These are phyloP conservation scores for Denticeps clupeoides DNA, from an alignment of 2,797 vertebrate species.

Conservation along the genomic window DNA sequence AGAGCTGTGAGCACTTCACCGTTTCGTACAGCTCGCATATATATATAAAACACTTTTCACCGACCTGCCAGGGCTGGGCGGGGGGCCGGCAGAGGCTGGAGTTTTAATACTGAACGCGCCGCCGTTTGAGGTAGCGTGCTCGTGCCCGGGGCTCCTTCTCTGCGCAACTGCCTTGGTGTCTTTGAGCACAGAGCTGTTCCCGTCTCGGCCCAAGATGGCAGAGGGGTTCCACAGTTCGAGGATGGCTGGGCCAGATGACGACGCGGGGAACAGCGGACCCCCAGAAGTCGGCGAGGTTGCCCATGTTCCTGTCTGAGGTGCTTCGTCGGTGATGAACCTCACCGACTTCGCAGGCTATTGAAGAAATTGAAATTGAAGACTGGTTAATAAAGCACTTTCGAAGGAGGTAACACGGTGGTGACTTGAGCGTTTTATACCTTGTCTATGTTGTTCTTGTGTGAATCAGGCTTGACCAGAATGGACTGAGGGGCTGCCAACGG, in stretches of 20 bases:
- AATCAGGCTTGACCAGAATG: constrained; percentile 86
- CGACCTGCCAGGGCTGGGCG: constrained; percentile 71
- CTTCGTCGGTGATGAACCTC: constrained; percentile 77
- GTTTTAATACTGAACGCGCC: constrained; percentile 44
- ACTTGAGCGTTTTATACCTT: too few relatives aligned
- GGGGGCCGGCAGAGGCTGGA: constrained; percentile 35
- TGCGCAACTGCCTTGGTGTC: constrained; percentile 60
- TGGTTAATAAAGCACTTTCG: too few relatives aligned
- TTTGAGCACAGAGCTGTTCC: constrained; percentile 66
- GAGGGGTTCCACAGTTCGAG: constrained; percentile 62
- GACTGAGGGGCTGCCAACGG: constrained; percentile 64
- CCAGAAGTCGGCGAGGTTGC: constrained; percentile 56
- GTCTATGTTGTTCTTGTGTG: constrained; percentile 64
- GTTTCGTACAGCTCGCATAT: too few relatives aligned
- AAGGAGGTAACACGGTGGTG: too few relatives aligned
- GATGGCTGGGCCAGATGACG: constrained; percentile 33
- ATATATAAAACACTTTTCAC: neutral
- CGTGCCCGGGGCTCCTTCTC: constrained; percentile 51
- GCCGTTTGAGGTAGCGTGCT: constrained; percentile 41
- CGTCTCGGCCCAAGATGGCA: constrained; percentile 59
- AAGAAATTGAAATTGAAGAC: neutral
- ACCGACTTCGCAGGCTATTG: constrained; percentile 82
- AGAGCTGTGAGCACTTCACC: too few relatives aligned
- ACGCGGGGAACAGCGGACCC: constrained; percentile 43
- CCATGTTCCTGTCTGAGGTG: constrained; percentile 56